Evolutionary conservation across 2,888 invertebrate genomes (phyloP), one percentile per base, ranked within the genome.

Genomic region (Metallyticus violacea): DNA sequence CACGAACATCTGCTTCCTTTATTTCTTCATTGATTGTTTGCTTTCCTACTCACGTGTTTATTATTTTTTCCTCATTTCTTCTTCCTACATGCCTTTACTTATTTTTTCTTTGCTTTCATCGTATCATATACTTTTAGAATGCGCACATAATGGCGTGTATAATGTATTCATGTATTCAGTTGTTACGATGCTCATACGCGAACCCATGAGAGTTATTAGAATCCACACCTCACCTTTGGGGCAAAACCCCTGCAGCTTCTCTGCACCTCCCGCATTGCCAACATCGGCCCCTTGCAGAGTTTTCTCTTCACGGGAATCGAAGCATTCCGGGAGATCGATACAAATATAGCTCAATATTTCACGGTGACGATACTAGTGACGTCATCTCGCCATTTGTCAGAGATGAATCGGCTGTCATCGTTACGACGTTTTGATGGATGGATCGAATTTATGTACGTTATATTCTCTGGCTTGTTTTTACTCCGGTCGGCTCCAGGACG

Each of bases 351-450:
- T 62, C 40, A 62, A 62, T 62, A 62, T 62, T 62, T 62, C 40
- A 62, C 40, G 40, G 40, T 62, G 40, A 62, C 40, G 40, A 62
- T 62, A 62, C 15, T n/a, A n/a, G 81, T 30, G 30, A 81, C 81
- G 81, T 28, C 29, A 81, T 81, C 0, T 9, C 81, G 81, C n/a
- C 29, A 81, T 81, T 0, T 9, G 22, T 86, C 82, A 81, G 81
- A 81, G 86, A 86, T 82, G n/a, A 77, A 86, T 82, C 25, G 86
- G 29, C 86, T 86, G 86, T 77, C 86, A 86, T 81, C 29, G 76
- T 78, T 25, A 30, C 9, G 86, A 86, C 86, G 81, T 86, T 29
- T 81, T 86, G 86, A 86, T 86, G 77, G 81, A 86, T 86, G 81
- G 81, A 28, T 28, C 77, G 81, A 86, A 86, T 81, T 86, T 62